These are phyloP conservation scores for Tauraco erythrolophus DNA, from an alignment of 2,113 vertebrate species.

Conservation along the genomic window DNA sequence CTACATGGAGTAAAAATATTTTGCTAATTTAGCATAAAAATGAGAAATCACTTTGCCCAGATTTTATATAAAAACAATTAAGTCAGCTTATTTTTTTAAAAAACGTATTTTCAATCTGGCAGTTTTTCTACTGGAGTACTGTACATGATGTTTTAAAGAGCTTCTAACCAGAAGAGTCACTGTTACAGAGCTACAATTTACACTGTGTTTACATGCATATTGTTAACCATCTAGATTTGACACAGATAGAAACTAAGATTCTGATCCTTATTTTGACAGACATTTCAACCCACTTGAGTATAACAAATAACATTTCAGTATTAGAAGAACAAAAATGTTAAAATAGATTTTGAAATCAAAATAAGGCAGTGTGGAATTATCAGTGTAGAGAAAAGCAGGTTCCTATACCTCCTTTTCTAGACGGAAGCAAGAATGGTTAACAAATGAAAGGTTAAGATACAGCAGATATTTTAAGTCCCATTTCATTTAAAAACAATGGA, in stretches of 20 bases:
- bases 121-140: conserved; percentile 64
- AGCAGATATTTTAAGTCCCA: conserved; percentile 34
- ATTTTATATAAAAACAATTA: conserved; percentile 44
- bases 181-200: conserved; percentile 60
- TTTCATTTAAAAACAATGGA: conserved; percentile 41
- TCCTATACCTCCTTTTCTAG: conserved; percentile 15
- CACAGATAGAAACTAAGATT: conserved; percentile 61
- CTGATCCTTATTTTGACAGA: conserved; percentile 61
- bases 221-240: conserved; percentile 62
- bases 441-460: conserved; percentile 21
- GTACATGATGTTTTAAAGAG: conserved; percentile 40
- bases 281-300: conserved; percentile 46
- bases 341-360: conserved; percentile 51
- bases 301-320: conserved; percentile 42
- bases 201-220: conserved; percentile 50
- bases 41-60: conserved; percentile 15
- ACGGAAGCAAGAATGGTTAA: conserved; percentile 18
- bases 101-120: conserved; percentile 1
- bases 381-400: conserved; percentile 6
- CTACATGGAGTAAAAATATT: conserved; percentile 42
- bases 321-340: conserved; percentile 38
- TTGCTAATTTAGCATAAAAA: conserved; percentile 39
- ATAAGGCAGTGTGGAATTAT: conserved; percentile 32
- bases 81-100: conserved; percentile 3
- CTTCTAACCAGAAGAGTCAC: conserved; percentile 44